phyloP scores from a whole-genome alignment of 2,888 invertebrate species.

The Xestia xanthographa region DNA sequence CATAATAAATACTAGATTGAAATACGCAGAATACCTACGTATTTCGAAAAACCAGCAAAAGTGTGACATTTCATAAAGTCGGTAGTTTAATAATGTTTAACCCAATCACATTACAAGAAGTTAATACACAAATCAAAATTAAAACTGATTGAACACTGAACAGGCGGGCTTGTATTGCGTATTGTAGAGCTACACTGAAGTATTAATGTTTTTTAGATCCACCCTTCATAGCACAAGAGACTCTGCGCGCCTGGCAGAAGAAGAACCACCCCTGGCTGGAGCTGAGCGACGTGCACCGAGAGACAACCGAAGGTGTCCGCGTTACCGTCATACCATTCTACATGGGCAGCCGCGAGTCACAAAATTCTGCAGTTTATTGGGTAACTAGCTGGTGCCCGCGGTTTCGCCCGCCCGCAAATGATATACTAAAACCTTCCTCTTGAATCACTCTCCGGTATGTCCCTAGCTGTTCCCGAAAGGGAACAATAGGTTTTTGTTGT shows the following conservation, averaged over 20 bases:
- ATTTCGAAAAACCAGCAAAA: not conserved
- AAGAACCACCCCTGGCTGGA: constrained; percentile 99
- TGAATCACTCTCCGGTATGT: too few relatives aligned
- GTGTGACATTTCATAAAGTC: not conserved
- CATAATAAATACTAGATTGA: not conserved
- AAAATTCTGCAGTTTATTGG: constrained; percentile 98
- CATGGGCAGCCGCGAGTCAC: constrained; percentile 98
- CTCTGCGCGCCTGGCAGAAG: constrained; percentile 98
- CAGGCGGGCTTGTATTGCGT: not conserved
- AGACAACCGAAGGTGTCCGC: constrained; percentile 98
- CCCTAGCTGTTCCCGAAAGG: too few relatives aligned
- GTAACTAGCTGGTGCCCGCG: too few relatives aligned
- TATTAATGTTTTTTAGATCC: constrained; percentile 91
- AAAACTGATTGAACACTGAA: not conserved
- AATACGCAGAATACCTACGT: not conserved
- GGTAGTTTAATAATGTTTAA: too few relatives aligned
- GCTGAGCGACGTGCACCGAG: constrained; percentile 98
- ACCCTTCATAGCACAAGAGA: constrained; percentile 96
- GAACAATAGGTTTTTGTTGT: too few relatives aligned
- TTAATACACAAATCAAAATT: constrained; percentile 2
- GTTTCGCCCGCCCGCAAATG: too few relatives aligned
- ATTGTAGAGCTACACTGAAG: constrained; percentile 33
- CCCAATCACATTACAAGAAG: not conserved
- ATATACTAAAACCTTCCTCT: too few relatives aligned
- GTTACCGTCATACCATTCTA: constrained; percentile 99